These are phyloP conservation scores for Bimastos eiseni DNA, from an alignment of 2,888 invertebrate species.

Conservation along the genomic window DNA sequence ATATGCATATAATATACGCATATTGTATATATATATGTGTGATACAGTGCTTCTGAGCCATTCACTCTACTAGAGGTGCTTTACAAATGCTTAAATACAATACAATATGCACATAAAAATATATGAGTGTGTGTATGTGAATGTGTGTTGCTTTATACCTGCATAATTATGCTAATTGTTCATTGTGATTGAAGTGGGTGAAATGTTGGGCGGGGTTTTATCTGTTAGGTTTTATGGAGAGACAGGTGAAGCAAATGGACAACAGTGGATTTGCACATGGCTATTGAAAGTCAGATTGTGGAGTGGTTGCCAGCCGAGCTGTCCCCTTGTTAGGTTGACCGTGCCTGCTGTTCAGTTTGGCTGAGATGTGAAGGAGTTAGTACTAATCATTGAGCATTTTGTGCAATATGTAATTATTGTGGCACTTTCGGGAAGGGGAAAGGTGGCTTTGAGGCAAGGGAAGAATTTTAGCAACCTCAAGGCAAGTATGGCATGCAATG, in stretches of 20 bases:
- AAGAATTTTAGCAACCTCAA: background rate
- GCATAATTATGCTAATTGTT: background rate
- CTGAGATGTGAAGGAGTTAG: background rate
- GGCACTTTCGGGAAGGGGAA: background rate
- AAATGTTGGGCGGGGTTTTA: background rate
- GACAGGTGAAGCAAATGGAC: background rate
- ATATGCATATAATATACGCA: no score
- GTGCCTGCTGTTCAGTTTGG: background rate
- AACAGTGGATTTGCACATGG: background rate
- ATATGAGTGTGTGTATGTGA: background rate
- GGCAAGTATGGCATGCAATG: background rate
- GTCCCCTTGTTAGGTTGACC: background rate
- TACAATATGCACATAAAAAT: background rate
- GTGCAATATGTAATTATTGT: background rate
- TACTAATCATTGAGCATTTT: background rate
- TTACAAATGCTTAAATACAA: no score
- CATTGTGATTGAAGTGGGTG: background rate
- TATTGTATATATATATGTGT: no score
- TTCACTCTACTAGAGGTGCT: no score
- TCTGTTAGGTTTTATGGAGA: background rate
- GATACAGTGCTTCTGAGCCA: no score
- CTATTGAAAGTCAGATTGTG: no score
- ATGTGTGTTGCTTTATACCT: background rate
- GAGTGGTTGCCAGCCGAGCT: background rate
- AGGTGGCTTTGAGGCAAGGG: background rate